phyloP scores from a whole-genome alignment of 1,140 invertebrate genomes.

The Nautilus pompilius region DNA sequence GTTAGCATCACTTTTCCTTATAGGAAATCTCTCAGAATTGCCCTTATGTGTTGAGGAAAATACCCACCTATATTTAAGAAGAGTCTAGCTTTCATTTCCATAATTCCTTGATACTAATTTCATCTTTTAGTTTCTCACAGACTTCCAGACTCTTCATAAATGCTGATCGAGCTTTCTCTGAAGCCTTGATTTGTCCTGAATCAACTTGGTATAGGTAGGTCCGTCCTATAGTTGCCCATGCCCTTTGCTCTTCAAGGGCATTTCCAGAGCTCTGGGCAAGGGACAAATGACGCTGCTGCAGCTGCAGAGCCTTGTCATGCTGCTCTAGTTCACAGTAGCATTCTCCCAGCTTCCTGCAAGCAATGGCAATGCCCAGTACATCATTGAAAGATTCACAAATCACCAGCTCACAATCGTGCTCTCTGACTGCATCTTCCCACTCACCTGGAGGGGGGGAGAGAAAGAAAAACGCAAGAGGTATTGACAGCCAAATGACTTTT shows the following conservation, averaged over 20 bases:
- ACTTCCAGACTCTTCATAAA: slow-evolving; percentile 74
- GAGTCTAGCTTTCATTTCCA: slow-evolving; percentile 79
- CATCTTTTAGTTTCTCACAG: slow-evolving; percentile 64
- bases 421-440: slow-evolving; percentile 71
- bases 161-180: slow-evolving; percentile 66
- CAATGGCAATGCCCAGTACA: slow-evolving; percentile 70
- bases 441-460: slow-evolving; percentile 49
- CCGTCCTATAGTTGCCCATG: slow-evolving; percentile 82
- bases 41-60: too few species aligned
- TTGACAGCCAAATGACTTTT: too few species aligned
- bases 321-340: slow-evolving; percentile 72
- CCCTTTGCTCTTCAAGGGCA: slow-evolving; percentile 81
- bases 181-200: slow-evolving; percentile 48
- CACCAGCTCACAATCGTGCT: slow-evolving; percentile 68
- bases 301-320: slow-evolving; percentile 73
- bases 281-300: slow-evolving; percentile 77
- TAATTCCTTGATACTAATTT: slow-evolving; percentile 57
- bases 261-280: slow-evolving; percentile 62
- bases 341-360: slow-evolving; percentile 85
- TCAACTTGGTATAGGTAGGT: slow-evolving; percentile 74
- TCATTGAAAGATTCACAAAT: slow-evolving; percentile 67
- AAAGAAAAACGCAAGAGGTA: too few species aligned
- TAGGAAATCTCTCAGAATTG: too few species aligned
- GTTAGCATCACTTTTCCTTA: too few species aligned
- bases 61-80: slow-evolving; percentile 72